A percentile compares a stretch with the other conserved stretches of the same genome.
Conservation (phyloP, 2,888 invertebrate species). For the Busseola fusca region DNA sequence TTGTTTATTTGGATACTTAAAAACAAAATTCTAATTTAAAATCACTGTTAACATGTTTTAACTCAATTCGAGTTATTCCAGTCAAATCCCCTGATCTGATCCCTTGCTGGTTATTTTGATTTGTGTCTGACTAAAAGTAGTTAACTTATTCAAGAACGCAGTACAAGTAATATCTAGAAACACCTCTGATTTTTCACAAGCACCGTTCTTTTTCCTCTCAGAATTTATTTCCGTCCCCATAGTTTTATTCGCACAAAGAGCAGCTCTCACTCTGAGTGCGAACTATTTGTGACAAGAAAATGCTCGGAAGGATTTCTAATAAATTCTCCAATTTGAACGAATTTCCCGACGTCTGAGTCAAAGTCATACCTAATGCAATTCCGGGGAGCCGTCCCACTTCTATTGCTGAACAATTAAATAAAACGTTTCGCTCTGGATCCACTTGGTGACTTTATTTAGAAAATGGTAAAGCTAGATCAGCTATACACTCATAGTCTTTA, state of each 20-base stretch:
- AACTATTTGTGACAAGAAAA: slow-evolving; percentile 26
- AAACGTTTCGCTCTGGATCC: neutral
- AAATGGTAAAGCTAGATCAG: neutral
- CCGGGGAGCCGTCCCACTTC: neutral
- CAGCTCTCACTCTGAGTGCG: slow-evolving; percentile 4
- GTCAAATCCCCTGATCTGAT: too few relatives aligned
- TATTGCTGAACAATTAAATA: neutral
- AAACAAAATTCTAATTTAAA: neutral
- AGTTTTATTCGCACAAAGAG: slow-evolving; percentile 13
- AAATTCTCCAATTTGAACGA: slow-evolving; percentile 39
- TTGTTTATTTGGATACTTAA: neutral
- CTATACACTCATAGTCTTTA: neutral
- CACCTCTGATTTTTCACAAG: neutral
- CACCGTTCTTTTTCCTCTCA: neutral
- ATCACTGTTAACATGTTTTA: neutral
- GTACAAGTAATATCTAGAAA: slow-evolving; percentile 10
- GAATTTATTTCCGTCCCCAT: slow-evolving; percentile 10
- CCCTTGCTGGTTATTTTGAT: too few relatives aligned
- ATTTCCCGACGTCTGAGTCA: neutral
- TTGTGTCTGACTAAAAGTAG: too few relatives aligned
- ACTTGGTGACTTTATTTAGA: neutral
- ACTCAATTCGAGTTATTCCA: neutral
- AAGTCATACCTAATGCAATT: slow-evolving; percentile 12
- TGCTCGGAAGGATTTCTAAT: slow-evolving; percentile 18
- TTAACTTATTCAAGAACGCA: neutral